phyloP scores from a whole-genome alignment of 2,113 vertebrate genomes.

The Dasyornis broadbenti region DNA sequence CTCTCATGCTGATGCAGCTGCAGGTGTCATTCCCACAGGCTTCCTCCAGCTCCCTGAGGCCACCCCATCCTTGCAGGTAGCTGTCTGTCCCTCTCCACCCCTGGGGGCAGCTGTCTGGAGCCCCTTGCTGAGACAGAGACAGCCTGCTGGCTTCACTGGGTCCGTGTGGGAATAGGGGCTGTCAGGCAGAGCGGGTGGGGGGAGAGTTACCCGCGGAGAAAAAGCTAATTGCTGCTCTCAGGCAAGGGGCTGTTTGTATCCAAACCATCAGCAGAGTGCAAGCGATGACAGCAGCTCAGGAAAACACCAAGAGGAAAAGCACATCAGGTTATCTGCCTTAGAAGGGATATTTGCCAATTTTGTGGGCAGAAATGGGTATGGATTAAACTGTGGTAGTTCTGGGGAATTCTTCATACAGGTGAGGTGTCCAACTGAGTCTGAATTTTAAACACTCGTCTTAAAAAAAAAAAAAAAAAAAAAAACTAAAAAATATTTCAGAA shows the following conservation, averaged over 20 bases:
- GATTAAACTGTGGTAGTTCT: background rate
- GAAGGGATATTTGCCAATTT: background rate
- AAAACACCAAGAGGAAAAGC: background rate
- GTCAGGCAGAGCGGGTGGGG: background rate
- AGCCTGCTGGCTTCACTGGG: background rate
- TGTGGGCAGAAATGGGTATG: background rate
- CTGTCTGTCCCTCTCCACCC: background rate
- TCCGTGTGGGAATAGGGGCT: background rate
- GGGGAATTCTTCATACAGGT: background rate
- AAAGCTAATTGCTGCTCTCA: background rate
- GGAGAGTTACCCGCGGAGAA: background rate
- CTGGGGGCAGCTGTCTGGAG: background rate
- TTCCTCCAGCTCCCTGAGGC: background rate
- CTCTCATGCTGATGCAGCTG: background rate
- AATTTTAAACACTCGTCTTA: background rate
- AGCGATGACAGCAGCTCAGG: background rate
- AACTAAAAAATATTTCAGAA: background rate
- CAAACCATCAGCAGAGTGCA: background rate
- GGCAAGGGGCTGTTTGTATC: background rate
- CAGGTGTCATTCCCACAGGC: background rate
- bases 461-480: slow-evolving; percentile 32
- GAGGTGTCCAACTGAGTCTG: background rate
- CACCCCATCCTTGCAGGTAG: background rate
- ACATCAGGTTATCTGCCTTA: background rate
- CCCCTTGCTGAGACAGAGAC: background rate